Evolutionary conservation across 1,140 invertebrate species (phyloP), one percentile per base, ranked within the genome.

Genomic region (Pogonus chalceus): DNA sequence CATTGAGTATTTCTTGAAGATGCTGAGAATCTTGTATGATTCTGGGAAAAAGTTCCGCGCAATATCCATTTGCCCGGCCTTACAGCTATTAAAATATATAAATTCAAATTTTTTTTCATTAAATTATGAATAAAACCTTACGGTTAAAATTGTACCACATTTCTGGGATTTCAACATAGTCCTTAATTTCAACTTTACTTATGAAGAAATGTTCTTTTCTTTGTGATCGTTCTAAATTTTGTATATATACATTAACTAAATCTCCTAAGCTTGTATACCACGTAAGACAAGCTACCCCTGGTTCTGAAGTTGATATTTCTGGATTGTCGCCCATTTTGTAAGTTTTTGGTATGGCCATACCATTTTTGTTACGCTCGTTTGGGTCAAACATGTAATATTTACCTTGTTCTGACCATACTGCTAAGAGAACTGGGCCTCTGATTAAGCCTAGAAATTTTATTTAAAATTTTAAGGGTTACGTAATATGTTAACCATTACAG

Each of bases 1-100:
- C 74, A 73, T 58, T 78, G 76, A 12, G 67, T 70, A 21, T 72
- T 71, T 35, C 76, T 64, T 18, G 70, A 69, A 23, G 73, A 69
- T 26, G 67, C 66, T 0, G 69, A 66, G 59, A 76, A 78, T 31
- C 67, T 61, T 2, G 58, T 62, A 56, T 75, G 72, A 0, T 62
- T 69, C 53, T 78, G 75, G 57, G 71, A 71, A 55, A 76, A 71
- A 10, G 60, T 66, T 2, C 74, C 76, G 23, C 71, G 64, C 0
- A 77, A 53, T 16, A 77, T 69, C 76, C 76, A 78, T n/a, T 69
- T 69, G 35, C 68, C 69, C 0, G 67, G 63, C 0, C 64, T 65
- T 10, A 76, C 63, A 21, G 72, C 75, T 76, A 47, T 22, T 24
- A n/a, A n/a, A n/a, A n/a, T n/a, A n/a, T n/a, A n/a, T n/a, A n/a